Evolutionary conservation across 2,888 invertebrate species (phyloP), one percentile per base, ranked within the genome.

Genomic region (Deroplatys truncata): DNA sequence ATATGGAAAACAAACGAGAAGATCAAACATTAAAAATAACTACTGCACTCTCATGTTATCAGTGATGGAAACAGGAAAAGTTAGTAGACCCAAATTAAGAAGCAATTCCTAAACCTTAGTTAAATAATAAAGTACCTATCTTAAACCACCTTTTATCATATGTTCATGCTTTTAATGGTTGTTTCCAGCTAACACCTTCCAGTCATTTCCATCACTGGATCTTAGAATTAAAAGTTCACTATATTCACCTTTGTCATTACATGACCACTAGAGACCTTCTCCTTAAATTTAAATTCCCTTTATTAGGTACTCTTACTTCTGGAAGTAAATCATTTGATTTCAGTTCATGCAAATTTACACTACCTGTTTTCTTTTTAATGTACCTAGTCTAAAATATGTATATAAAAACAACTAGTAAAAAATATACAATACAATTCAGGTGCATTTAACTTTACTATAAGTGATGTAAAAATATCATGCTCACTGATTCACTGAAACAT

Each of bases 1-100:
- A 91, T 91, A 91, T 91, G 91, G 90, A 91, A 90, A 91, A 91
- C 91, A 91, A 91, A 91, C 84, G 88, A 91, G 90, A 91, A 90
- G 89, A 91, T 88, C 88, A 89, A 88, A 84, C 31, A 82, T 90
- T 88, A 91, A 89, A 89, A 89, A 72, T 72, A 72, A 35, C 87
- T 87, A 87, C 87, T 35, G 87, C 82, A 87, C 83, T 87, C n/a
- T 35, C 20, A 88, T 82, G 83, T 31, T 87, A 82, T 31, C 87
- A 87, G 87, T 87, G 87, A 87, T 87, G 87, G 87, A 87, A 87
- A 83, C 35, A 87, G 82, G 35, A 83, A 31, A 87, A 87, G 83
- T 83, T 72, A 31, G 83, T 85, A 87, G 43, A 35, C 43, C 83
- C 72, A 82, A 82, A 28, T 85, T 88, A 89, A 82, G 35, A 31